A percentile compares a stretch with the other conserved stretches of the same genome.
phyloP scores from a whole-genome alignment of 2,888 invertebrate genomes.

The Caenorhabditis japonica region DNA sequence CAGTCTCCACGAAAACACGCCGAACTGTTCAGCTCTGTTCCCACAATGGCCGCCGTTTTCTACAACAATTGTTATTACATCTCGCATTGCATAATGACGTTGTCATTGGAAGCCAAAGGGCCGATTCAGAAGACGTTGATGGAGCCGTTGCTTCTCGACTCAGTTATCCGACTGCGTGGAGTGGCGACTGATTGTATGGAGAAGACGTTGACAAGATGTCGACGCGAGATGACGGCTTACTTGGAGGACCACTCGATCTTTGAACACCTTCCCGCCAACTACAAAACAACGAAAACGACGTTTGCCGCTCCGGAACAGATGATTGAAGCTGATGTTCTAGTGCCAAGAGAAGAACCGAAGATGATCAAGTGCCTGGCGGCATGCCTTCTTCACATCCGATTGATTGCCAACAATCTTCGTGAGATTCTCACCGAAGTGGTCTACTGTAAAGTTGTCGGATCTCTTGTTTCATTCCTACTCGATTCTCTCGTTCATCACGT shows the following conservation, averaged over 20 bases:
- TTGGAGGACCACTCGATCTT: constrained; percentile 43
- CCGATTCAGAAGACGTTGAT: constrained; percentile 28
- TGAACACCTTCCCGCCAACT: constrained; percentile 34
- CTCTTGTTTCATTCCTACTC: constrained; percentile 67
- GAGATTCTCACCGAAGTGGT: constrained; percentile 69
- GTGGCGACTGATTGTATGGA: constrained; percentile 68
- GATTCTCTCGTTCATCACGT: constrained; percentile 55
- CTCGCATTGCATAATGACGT: constrained; percentile 65
- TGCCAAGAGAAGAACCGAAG: constrained; percentile 37
- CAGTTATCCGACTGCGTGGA: constrained; percentile 60
- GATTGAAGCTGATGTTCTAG: constrained; percentile 30
- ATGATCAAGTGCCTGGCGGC: constrained; percentile 44
- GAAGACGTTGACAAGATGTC: constrained; percentile 58
- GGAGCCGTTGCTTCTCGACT: constrained; percentile 58
- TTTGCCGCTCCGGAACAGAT: constrained; percentile 25
- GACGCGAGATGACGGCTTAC: constrained; percentile 53
- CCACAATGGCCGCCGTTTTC: constrained; percentile 71
- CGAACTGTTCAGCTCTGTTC: constrained; percentile 67
- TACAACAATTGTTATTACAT: constrained; percentile 75
- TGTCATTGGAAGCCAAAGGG: constrained; percentile 48
- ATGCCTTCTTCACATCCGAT: constrained; percentile 62
- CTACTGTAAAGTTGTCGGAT: constrained; percentile 67
- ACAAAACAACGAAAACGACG: constrained; percentile 28
- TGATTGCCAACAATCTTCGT: constrained; percentile 66
- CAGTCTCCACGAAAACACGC: constrained; percentile 68